Percentiles rank a stretch among this genome's conserved stretches.
Conservation (phyloP, 2,113 vertebrate species). For the Crotophaga sulcirostris region DNA sequence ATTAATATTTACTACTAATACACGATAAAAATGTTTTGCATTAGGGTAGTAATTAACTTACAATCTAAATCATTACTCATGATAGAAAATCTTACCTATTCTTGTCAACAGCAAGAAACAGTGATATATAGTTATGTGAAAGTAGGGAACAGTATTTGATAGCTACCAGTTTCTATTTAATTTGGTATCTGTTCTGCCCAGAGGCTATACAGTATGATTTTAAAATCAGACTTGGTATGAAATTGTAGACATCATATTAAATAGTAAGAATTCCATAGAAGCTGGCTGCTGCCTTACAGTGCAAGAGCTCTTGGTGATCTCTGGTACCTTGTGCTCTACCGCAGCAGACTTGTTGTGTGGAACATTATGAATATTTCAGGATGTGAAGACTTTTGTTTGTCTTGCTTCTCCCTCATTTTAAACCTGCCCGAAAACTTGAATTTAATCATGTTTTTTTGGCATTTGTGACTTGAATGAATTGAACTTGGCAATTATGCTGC, state of each 20-base stretch:
- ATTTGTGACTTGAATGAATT: neutral
- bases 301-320: neutral
- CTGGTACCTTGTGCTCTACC: neutral
- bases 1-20: neutral
- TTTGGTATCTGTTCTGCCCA: neutral
- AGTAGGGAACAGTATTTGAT: neutral
- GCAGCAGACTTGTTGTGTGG: neutral
- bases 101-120: neutral
- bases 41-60: neutral
- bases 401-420: neutral
- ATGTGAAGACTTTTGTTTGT: neutral
- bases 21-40: neutral
- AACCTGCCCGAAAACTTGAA: neutral
- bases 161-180: neutral
- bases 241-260: neutral
- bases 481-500: neutral
- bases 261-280: neutral
- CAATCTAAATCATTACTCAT: neutral
- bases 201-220: neutral
- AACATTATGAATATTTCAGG: neutral
- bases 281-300: neutral
- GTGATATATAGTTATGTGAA: neutral
- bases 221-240: neutral
- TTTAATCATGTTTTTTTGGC: neutral
- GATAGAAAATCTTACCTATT: neutral